phyloP scores from a whole-genome alignment of 2,797 vertebrate genomes.

The Argyrosomus regius region DNA sequence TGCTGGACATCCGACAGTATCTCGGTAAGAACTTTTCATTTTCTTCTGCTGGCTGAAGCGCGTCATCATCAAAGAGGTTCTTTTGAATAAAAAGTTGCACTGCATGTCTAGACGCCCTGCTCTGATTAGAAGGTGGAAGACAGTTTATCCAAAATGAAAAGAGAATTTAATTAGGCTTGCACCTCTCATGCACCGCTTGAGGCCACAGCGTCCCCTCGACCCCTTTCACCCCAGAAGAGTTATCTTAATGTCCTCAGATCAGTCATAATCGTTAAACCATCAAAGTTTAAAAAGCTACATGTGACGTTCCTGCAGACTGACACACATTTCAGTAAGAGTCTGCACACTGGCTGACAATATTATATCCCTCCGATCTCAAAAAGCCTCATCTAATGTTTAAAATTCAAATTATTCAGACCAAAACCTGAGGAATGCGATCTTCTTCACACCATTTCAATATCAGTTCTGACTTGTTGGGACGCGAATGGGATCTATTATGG shows the following conservation, averaged over 20 bases:
- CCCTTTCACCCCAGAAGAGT: not conserved
- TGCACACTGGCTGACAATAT: not conserved
- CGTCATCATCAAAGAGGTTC: constrained; percentile 19
- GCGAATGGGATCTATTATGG: constrained; percentile 36
- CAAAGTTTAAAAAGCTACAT: too few relatives aligned
- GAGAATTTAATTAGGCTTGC: not conserved
- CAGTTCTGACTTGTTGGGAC: constrained; percentile 49
- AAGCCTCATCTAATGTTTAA: not conserved
- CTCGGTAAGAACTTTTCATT: constrained; percentile 89
- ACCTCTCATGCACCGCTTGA: constrained; percentile 10
- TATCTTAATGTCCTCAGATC: constrained; percentile 1
- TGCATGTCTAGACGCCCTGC: not conserved
- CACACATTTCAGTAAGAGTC: not conserved
- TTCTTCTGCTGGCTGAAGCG: constrained; percentile 21
- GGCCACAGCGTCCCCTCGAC: constrained; percentile 12
- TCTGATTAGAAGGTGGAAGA: constrained; percentile 11
- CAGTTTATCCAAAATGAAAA: constrained; percentile 24
- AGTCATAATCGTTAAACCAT: not conserved
- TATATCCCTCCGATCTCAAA: too few relatives aligned
- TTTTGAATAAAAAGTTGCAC: constrained; percentile 21
- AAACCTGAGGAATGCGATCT: constrained; percentile 29
- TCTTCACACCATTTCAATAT: not conserved
- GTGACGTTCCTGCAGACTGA: not conserved
- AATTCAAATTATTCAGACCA: not conserved
- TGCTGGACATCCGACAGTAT: constrained; percentile 94